Conservation (phyloP, 2,113 vertebrate species). For the Sylvietta virens region DNA sequence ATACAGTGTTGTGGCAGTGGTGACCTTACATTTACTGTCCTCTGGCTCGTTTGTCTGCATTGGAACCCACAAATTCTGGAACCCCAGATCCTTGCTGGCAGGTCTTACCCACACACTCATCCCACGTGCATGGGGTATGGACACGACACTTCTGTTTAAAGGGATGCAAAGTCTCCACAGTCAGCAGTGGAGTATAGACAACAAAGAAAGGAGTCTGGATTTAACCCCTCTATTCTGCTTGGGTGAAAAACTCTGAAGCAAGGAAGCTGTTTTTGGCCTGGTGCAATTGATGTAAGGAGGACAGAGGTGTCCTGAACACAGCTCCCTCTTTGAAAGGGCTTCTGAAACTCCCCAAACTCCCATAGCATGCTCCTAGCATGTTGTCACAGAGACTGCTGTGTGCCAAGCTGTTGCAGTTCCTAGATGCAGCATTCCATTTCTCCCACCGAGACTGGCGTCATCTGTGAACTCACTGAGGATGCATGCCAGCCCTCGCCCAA, state of each 20-base stretch:
- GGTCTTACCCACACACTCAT: not conserved
- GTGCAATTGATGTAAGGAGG: not conserved
- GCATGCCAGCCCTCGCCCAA: not conserved
- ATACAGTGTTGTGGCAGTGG: not conserved
- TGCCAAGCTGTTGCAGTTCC: not conserved
- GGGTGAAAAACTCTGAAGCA: not conserved
- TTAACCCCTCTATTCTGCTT: not conserved
- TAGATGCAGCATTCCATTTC: not conserved
- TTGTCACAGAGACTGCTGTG: not conserved
- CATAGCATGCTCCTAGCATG: not conserved
- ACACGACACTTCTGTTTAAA: not conserved
- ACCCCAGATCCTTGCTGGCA: not conserved
- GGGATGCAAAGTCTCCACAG: not conserved
- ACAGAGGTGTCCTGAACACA: not conserved
- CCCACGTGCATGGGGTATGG: accelerated
- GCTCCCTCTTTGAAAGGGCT: not conserved
- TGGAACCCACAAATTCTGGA: not conserved
- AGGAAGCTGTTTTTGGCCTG: not conserved
- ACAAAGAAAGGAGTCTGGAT: not conserved
- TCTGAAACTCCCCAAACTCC: not conserved
- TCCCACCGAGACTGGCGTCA: not conserved
- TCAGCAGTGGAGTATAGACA: not conserved
- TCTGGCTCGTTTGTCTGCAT: not conserved
- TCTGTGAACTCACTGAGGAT: not conserved
- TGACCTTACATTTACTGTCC: not conserved